Conservation (phyloP, 2,113 vertebrate species). For the Guaruba guarouba region DNA sequence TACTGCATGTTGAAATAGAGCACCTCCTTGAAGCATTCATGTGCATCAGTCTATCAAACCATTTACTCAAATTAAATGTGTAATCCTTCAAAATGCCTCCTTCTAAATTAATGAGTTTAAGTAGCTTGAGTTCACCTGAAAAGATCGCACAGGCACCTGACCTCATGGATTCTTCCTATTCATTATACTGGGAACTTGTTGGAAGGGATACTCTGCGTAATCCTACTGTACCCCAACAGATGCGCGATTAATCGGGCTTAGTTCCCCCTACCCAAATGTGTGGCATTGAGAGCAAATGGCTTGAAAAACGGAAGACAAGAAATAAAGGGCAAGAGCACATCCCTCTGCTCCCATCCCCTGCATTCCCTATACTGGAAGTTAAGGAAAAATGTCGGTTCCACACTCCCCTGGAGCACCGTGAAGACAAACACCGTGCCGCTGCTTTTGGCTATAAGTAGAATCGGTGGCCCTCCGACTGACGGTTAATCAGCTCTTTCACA, state of each 20-base stretch:
- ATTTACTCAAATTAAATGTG: constrained; percentile 87
- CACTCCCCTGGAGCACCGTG: neutral
- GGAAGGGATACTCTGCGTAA: constrained; percentile 60
- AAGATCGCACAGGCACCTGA: constrained; percentile 78
- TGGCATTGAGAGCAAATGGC: neutral
- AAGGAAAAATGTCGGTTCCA: neutral
- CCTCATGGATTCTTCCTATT: constrained; percentile 78
- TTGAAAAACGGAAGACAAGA: neutral
- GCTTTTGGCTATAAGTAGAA: constrained; percentile 24
- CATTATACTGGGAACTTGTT: constrained; percentile 74
- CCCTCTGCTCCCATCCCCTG: neutral
- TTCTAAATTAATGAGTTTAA: constrained; percentile 88
- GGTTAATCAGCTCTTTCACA: constrained; percentile 72
- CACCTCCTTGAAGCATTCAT: constrained; percentile 81
- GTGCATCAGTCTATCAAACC: constrained; percentile 85
- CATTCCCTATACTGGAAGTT: constrained; percentile 25
- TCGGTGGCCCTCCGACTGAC: constrained; percentile 56
- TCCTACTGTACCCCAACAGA: constrained; percentile 68
- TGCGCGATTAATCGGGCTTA: constrained; percentile 62
- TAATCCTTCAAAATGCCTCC: constrained; percentile 87
- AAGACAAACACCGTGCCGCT: constrained; percentile 25
- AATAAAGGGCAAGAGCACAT: constrained; percentile 3
- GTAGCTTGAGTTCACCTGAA: constrained; percentile 84
- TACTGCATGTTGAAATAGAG: constrained; percentile 79
- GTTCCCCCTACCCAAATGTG: constrained; percentile 39